Evolutionary conservation across 2,797 vertebrate species (phyloP), one percentile per base, ranked within the genome.

Genomic region (Pitangus sulphuratus): DNA sequence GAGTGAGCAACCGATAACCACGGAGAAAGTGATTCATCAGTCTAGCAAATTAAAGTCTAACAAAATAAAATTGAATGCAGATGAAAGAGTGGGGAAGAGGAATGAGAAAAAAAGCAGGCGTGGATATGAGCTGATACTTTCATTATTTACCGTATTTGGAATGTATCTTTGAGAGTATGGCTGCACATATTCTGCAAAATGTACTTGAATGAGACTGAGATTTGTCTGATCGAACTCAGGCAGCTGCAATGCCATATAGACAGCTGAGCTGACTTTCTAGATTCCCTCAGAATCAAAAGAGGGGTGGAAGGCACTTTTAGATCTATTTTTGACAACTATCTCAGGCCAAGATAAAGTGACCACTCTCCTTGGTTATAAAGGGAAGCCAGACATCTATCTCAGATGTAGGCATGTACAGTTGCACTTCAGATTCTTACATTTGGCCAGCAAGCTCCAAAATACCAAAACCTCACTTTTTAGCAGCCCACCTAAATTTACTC

Each of bases 21-120:
- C 0, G 0, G 60, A 79, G 74, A 90, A 92, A 76, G 56, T 84
- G 90, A 93, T 90, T 92, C 71, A 93, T 68, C 47, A 47, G 71
- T 60, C 92, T 70, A 90, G 81, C 78, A 96, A 89, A 94, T 77
- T 65, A 57, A 89, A 90, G 75, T 58, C 71, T 82, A 89, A 94
- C 51, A 77, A 89, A 84, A 83, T 45, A 84, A 94, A 81, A 84
- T 1, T 54, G 28, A 85, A 90, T 44, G 44, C 60, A 92, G 70
- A 84, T 61, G 77, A 79, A 95, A 66, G 31, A 66, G 22, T 39
- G 12, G 24, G 51, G 51, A 87, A 76, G 26, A 37, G 54, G 90
- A 95, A 69, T 11, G 1, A 64, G 15, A 1, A 8, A 7, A 40
- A 26, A 28, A 69, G 9, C 1, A 11, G 50, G 19, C 11, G 0